Evolutionary conservation across 2,797 vertebrate species (phyloP).

Genomic region (Euphonia xanthogaster): DNA sequence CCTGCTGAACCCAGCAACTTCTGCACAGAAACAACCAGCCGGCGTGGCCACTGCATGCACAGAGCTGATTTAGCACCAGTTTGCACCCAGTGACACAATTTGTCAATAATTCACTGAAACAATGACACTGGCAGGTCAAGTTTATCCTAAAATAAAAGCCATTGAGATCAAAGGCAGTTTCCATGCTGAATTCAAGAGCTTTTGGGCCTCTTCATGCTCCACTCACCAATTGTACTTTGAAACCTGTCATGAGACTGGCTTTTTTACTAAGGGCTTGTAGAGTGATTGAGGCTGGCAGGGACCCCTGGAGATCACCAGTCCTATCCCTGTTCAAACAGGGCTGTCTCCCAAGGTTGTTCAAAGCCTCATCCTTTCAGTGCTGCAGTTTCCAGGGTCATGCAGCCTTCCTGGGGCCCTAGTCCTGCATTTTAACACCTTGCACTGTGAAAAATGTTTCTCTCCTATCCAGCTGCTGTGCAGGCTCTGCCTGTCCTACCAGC

Average conservation of each 20-base stretch:
- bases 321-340: not conserved
- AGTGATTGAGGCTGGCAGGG: not conserved
- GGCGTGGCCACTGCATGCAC: fast-evolving
- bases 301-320: not conserved
- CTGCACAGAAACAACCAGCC: not conserved
- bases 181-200: not conserved
- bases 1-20: not conserved
- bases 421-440: not conserved
- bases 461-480: not conserved
- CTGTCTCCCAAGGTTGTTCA: not conserved
- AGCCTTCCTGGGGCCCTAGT: not conserved
- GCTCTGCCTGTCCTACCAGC: not conserved
- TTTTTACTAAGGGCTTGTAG: not conserved
- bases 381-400: not conserved
- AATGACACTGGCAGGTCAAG: not conserved
- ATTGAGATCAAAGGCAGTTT: not conserved
- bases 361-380: not conserved
- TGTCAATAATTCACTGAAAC: slow-evolving; percentile 1
- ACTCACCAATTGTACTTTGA: not conserved
- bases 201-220: not conserved
- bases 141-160: not conserved
- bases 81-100: not conserved
- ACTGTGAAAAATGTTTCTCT: not conserved
- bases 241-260: not conserved
- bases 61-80: not conserved